Evolutionary conservation across 2,888 invertebrate genomes (phyloP), one percentile per base, ranked within the genome.

Genomic region (Polydrusus tereticollis): DNA sequence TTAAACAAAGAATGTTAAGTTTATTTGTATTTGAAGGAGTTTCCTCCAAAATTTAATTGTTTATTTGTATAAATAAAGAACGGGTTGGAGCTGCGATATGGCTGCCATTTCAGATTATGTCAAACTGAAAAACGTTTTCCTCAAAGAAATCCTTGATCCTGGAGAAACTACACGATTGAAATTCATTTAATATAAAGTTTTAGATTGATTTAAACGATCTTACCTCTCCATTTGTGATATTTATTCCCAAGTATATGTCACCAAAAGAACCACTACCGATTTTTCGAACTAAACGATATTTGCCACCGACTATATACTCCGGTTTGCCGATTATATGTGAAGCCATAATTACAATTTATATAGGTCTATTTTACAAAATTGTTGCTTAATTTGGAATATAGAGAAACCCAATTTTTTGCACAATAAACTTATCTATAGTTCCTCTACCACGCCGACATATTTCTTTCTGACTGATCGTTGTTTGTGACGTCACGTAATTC

Each of bases 181-280:
- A 33, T 33, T 47, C 12, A 20, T 10, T 0, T 50, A 47, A 18
- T 29, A 7, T 14, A 6, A 10, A 33, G n/a, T 18, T n/a, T 20
- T 1, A 16, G 33, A 16, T 20, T 16, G 47, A 36, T 23, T 16
- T 41, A 38, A 52, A 36, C 1, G n/a, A 0, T 23, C 86, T 90
- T 88, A 93, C 94, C 92, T 95, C 96, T 86, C 95, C 95, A 89
- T 93, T 95, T 85, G 91, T 90, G 85, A 94, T 91, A 88, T 95
- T 94, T 89, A 95, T 94, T 79, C 95, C 98, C 86, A 99, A 89
- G 88, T 96, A 99, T 87, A 99, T 99, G 88, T 99, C 99, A 84
- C 99, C 99, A 86, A 99, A 99, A 78, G 99, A 99, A 80, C 99
- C 99, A 87, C 97, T 97, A 83, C 99, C 97, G 86, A 99, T 97